Conservation (phyloP, 2,797 vertebrate genomes). For the Oreochromis mossambicus region DNA sequence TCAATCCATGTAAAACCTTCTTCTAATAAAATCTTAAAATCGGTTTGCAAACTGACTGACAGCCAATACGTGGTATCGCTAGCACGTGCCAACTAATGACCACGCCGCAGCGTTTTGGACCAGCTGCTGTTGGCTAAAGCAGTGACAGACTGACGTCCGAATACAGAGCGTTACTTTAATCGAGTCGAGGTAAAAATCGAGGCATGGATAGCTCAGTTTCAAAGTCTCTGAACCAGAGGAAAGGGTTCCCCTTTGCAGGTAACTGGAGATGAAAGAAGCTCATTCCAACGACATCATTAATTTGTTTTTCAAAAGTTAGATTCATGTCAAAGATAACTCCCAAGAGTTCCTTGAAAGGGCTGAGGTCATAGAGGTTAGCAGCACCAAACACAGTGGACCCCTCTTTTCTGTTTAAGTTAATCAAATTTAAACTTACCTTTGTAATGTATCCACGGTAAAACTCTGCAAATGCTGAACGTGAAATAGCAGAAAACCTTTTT, state of each 20-base stretch:
- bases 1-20: no score
- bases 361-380: background rate
- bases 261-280: background rate
- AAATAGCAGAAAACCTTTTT: background rate
- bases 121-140: background rate
- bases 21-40: background rate
- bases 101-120: background rate
- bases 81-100: background rate
- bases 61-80: background rate
- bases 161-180: background rate
- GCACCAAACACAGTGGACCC: background rate
- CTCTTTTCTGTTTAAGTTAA: background rate
- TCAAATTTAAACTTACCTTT: background rate
- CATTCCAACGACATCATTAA: background rate
- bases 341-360: background rate
- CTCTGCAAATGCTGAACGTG: background rate
- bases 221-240: background rate
- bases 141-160: background rate
- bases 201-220: background rate
- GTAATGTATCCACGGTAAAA: background rate
- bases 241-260: background rate
- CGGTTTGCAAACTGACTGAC: background rate
- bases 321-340: background rate
- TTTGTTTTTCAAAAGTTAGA: background rate
- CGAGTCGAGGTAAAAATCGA: background rate